Conservation (phyloP, 2,797 vertebrate species). For the Mormyrops attenuatus region DNA sequence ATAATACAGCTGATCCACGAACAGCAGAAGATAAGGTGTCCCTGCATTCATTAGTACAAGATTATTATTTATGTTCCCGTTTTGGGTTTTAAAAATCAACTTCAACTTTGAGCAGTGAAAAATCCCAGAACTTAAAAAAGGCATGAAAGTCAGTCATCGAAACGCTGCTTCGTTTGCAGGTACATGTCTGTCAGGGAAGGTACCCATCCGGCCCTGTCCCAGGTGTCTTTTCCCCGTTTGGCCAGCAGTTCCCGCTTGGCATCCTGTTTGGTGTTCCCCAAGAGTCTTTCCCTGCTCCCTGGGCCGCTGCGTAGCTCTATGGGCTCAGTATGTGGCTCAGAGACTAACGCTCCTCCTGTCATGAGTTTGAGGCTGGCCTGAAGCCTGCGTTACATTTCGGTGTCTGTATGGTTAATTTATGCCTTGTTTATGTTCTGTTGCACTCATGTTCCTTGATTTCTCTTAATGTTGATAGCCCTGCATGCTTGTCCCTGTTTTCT, state of each 20-base stretch:
- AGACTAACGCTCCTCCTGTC: background rate
- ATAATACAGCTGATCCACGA: background rate
- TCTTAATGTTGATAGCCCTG: background rate
- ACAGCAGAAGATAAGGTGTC: background rate
- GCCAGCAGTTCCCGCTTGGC: background rate
- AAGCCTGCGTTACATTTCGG: background rate
- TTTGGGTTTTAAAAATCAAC: background rate
- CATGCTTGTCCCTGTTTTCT: background rate
- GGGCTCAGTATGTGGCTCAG: no score
- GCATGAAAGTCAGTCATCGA: background rate
- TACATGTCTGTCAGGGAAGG: background rate
- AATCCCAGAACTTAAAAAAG: background rate
- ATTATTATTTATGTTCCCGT: background rate
- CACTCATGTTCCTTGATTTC: background rate
- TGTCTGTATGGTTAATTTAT: background rate
- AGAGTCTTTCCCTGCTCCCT: background rate
- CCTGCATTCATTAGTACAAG: background rate
- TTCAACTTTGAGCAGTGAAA: background rate
- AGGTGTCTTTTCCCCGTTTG: background rate
- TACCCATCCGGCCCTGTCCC: background rate
- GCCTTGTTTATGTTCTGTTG: background rate
- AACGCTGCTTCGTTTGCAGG: background rate
- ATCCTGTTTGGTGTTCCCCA: background rate
- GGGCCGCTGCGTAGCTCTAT: background rate
- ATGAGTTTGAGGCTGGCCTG: background rate